Conservation (phyloP, 2,888 invertebrate genomes). For the Ectemnius lituratus region DNA sequence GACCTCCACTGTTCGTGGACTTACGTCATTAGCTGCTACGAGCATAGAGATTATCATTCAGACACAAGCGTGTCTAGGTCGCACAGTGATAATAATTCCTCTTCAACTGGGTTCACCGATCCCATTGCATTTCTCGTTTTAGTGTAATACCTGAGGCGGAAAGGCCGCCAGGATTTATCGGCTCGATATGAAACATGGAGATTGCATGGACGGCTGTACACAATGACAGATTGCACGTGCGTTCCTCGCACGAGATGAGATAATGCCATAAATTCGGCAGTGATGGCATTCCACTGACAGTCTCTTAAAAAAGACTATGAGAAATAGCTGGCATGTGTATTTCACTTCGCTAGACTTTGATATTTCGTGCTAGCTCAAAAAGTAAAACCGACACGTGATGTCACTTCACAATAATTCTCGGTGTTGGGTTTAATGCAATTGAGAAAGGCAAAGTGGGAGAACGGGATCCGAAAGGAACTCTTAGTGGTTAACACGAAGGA, state of each 20-base stretch:
- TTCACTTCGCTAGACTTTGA: too few relatives aligned
- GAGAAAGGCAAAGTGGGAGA: neutral
- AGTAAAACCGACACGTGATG: neutral
- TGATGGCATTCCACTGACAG: conserved; percentile 7
- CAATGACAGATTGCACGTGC: neutral
- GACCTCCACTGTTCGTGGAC: conserved; percentile 36
- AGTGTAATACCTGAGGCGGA: neutral
- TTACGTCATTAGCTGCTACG: conserved; percentile 47
- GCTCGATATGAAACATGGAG: neutral
- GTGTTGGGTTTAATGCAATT: neutral
- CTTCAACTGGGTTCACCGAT: neutral
- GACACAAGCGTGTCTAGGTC: neutral
- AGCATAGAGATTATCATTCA: neutral
- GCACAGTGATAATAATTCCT: neutral
- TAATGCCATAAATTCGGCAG: conserved; percentile 15
- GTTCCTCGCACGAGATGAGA: conserved; percentile 12
- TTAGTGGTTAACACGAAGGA: too few relatives aligned
- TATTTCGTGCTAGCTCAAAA: too few relatives aligned
- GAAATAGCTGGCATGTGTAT: too few relatives aligned
- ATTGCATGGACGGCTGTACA: neutral
- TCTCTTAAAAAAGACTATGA: neutral
- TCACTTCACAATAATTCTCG: neutral
- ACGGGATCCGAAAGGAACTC: too few relatives aligned
- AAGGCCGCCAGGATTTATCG: neutral
- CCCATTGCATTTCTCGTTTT: conserved; percentile 1